Evolutionary conservation across 2,888 invertebrate species (phyloP).

Genomic region (Chrysolina haemoptera): DNA sequence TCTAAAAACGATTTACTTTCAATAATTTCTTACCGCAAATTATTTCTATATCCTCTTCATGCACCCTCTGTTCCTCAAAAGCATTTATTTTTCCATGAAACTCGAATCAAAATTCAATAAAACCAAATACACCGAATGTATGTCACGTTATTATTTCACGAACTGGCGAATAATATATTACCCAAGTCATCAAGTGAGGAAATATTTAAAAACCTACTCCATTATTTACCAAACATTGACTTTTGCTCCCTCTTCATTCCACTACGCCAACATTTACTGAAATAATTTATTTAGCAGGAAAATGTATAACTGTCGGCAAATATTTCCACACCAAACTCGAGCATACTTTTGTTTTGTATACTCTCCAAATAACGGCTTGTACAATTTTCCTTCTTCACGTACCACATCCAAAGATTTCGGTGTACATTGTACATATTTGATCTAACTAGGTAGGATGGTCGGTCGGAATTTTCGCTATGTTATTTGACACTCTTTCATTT

Average conservation of each 20-base stretch:
- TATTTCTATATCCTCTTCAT: too few relatives aligned
- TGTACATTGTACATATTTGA: conserved; percentile 66
- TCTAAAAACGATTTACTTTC: too few relatives aligned
- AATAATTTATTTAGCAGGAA: conserved; percentile 71
- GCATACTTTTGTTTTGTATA: conserved; percentile 48
- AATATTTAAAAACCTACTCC: conserved; percentile 59
- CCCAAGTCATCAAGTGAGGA: conserved; percentile 20
- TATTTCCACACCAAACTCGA: conserved; percentile 69
- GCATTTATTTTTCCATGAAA: too few relatives aligned
- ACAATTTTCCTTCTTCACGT: conserved; percentile 67
- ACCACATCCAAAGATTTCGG: conserved; percentile 66
- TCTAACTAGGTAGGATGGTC: conserved; percentile 54
- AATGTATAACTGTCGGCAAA: conserved; percentile 72
- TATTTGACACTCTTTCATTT: conserved; percentile 61
- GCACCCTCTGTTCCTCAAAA: too few relatives aligned
- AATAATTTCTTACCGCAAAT: too few relatives aligned
- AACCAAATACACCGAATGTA: background rate
- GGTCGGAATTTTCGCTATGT: conserved; percentile 61
- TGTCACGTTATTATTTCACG: conserved; percentile 24
- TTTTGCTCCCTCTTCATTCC: conserved; percentile 66
- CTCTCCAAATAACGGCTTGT: conserved; percentile 59
- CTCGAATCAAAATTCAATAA: too few relatives aligned
- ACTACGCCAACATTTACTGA: conserved; percentile 70
- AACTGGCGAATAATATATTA: conserved; percentile 17
- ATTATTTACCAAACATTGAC: conserved; percentile 67